Evolutionary conservation across 1,140 invertebrate genomes (phyloP), one percentile per base, ranked within the genome.

Genomic region (Drosophila pallidifrons): DNA sequence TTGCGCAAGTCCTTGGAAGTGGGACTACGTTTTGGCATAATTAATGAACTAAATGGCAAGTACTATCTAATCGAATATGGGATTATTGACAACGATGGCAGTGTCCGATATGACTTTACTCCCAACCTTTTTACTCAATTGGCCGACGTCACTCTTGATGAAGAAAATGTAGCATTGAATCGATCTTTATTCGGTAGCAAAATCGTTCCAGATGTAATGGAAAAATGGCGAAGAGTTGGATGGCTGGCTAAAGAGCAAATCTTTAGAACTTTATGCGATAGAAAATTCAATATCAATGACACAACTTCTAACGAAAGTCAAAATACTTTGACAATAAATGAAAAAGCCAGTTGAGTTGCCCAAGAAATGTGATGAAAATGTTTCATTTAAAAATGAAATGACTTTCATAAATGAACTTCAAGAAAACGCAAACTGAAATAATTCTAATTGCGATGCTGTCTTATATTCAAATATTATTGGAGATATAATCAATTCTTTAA

Each of bases 1-100:
- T 43, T 74, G 68, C 13, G 2, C 0, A 60, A 79, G 25, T 71
- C 65, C 0, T 59, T 85, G 20, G 43, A 73, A n/a, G 52, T 64
- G 2, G 76, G 75, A 13, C 30, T 79, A 8, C 72, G 61, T 2
- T 79, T 79, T 52, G 81, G 78, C 3, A 76, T 79, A 25, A 79
- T 73, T 65, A 58, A 54, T 11, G 52, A 68, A 52, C 25, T 68
- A 2, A 25, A 76, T 49, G 46, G 54, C 16, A 86, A 76, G 67
- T 79, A 79, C 46, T 86, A 81, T 72, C 13, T 81, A 11, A 57
- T 76, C 58, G 82, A 86, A 51, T 79, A 81, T 52, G 75, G 38
- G 0, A n/a, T 52, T 13, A 20, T 79, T 8, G 43, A 45, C 55
- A 13, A 25, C 13, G 30, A 45, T 11, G 59, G 49, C 15, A 3